Conservation (phyloP, 2,113 vertebrate species). For the Protobothrops mucrosquamatus region DNA sequence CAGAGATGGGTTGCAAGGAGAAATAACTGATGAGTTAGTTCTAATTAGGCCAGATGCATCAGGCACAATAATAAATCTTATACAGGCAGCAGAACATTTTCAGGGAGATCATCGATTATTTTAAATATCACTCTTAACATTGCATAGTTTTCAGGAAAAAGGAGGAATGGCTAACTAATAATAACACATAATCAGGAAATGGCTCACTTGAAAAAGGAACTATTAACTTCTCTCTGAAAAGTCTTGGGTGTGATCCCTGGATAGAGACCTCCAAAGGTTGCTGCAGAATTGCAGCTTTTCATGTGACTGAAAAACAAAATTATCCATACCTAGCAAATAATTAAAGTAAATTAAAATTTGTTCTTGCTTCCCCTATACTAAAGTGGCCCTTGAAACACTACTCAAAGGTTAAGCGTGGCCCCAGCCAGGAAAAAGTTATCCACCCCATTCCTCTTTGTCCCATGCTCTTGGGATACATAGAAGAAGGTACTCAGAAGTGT, state of each 20-base stretch:
- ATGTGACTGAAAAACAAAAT: background rate
- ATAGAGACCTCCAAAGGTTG: background rate
- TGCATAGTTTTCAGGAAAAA: background rate
- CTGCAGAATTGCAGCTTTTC: background rate
- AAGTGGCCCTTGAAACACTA: background rate
- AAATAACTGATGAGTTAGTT: background rate
- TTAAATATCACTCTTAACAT: background rate
- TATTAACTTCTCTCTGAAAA: background rate
- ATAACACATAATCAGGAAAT: background rate
- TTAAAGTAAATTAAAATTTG: background rate
- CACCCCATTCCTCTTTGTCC: background rate
- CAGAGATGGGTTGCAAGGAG: background rate
- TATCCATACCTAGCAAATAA: background rate
- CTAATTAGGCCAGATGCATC: background rate
- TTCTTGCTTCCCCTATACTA: background rate
- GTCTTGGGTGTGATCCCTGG: background rate
- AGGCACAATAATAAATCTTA: background rate
- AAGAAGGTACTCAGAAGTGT: background rate
- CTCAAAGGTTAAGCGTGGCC: background rate
- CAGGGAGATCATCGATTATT: background rate
- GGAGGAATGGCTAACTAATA: background rate
- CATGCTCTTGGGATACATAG: background rate
- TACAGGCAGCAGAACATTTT: background rate
- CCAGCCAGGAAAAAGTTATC: background rate
- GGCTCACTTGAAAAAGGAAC: background rate